Evolutionary conservation across 1,140 invertebrate species (phyloP).

Genomic region (Lanistes nyassanus): DNA sequence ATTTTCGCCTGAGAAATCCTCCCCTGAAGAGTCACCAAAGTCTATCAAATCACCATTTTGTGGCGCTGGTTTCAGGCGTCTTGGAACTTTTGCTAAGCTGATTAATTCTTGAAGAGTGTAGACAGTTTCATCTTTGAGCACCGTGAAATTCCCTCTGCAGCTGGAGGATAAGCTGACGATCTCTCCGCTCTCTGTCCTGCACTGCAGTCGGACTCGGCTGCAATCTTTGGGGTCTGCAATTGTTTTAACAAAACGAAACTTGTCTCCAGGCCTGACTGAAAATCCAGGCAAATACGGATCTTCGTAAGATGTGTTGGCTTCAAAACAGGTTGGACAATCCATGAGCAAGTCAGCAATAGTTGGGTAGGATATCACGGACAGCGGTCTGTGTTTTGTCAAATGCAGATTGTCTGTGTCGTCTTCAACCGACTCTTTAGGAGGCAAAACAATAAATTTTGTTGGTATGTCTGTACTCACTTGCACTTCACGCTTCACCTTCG

Average conservation of each 20-base stretch:
- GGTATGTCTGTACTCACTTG: conserved; percentile 24
- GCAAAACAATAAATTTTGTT: conserved; percentile 28
- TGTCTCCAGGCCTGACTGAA: conserved; percentile 36
- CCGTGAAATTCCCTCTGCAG: conserved; percentile 32
- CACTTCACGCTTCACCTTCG: background rate
- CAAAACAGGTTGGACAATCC: conserved; percentile 40
- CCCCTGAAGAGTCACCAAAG: background rate
- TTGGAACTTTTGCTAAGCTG: conserved; percentile 32
- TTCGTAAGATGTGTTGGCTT: conserved; percentile 35
- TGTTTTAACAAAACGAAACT: conserved; percentile 28
- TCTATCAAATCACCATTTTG: conserved; percentile 15
- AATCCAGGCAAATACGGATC: conserved; percentile 39
- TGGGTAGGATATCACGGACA: conserved; percentile 31
- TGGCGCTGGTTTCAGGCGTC: conserved; percentile 24
- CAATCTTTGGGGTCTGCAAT: conserved; percentile 22
- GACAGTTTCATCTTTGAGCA: conserved; percentile 20
- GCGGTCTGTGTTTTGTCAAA: background rate
- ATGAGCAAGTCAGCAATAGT: conserved; percentile 35
- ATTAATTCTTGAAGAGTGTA: conserved; percentile 36
- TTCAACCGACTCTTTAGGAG: conserved; percentile 23
- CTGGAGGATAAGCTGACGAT: conserved; percentile 22
- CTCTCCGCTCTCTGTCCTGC: conserved; percentile 24
- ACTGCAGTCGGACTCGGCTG: conserved; percentile 21
- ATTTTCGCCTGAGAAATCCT: no score
- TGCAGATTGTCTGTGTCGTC: background rate